These are phyloP conservation scores for Coptodon bakossiorum DNA, from an alignment of 2,113 vertebrate species.

Conservation along the genomic window DNA sequence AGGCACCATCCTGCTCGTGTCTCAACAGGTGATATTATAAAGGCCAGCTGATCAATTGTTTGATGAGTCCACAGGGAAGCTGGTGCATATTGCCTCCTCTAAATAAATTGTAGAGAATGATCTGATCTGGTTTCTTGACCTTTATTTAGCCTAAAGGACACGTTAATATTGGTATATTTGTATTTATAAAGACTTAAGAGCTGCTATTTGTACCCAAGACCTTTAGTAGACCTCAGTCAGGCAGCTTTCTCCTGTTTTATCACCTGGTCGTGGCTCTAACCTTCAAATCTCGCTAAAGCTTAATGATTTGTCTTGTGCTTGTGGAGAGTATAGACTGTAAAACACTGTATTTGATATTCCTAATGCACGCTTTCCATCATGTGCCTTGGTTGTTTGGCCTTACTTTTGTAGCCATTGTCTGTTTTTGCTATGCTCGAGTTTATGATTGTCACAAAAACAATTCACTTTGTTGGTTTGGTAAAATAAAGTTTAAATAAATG, in stretches of 20 bases:
- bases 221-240: not conserved
- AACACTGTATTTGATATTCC: not conserved
- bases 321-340: not conserved
- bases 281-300: not conserved
- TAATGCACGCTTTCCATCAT: not conserved
- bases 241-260: not conserved
- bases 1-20: not conserved
- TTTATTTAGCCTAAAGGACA: not conserved
- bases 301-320: not conserved
- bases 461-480: not conserved
- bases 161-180: not conserved
- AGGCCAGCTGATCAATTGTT: not conserved
- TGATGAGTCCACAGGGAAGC: not conserved
- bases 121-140: not conserved
- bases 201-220: not conserved
- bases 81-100: not conserved
- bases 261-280: not conserved
- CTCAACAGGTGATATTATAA: not conserved
- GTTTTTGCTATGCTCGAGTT: not conserved
- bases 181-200: not conserved
- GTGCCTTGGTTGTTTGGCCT: not conserved
- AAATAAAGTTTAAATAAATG: not conserved
- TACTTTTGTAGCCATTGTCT: fast-evolving
- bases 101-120: not conserved
- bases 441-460: not conserved